These are phyloP conservation scores for Glossophaga mutica DNA, from an alignment of 2,797 vertebrate genomes.

Conservation along the genomic window DNA sequence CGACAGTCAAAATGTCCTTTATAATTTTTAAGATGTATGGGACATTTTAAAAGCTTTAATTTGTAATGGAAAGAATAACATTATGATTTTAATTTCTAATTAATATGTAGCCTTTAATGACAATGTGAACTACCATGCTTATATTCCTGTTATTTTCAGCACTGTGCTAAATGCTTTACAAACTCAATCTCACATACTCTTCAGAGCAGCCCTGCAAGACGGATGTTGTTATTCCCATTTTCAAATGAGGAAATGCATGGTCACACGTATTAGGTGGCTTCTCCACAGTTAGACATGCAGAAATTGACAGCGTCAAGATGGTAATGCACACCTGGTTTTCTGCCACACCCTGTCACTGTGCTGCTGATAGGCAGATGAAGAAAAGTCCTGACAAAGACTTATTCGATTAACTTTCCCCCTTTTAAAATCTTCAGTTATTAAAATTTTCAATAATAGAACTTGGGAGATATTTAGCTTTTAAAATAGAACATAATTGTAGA, in stretches of 20 bases:
- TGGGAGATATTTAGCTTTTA: background rate
- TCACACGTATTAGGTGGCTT: background rate
- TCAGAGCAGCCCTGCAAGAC: background rate
- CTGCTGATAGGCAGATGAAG: background rate
- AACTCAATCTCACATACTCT: background rate
- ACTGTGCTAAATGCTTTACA: background rate
- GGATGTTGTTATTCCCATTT: background rate
- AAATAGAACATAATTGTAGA: background rate
- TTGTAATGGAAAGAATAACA: constrained; percentile 12
- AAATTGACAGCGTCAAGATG: too few species aligned
- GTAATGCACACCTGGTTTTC: background rate
- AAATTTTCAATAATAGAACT: background rate
- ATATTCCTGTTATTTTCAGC: background rate
- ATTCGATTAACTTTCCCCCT: background rate
- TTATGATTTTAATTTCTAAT: background rate
- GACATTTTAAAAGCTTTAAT: background rate
- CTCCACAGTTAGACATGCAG: too few species aligned
- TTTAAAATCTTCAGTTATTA: background rate
- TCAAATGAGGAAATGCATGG: background rate
- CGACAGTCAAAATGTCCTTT: constrained; percentile 37
- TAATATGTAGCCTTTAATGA: background rate
- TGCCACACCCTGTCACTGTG: too few species aligned
- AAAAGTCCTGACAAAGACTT: background rate
- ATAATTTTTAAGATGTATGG: background rate
- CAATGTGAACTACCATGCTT: background rate